Evolutionary conservation across 2,113 vertebrate genomes (phyloP), one percentile per base, ranked within the genome.

Genomic region (Athene cunicularia): DNA sequence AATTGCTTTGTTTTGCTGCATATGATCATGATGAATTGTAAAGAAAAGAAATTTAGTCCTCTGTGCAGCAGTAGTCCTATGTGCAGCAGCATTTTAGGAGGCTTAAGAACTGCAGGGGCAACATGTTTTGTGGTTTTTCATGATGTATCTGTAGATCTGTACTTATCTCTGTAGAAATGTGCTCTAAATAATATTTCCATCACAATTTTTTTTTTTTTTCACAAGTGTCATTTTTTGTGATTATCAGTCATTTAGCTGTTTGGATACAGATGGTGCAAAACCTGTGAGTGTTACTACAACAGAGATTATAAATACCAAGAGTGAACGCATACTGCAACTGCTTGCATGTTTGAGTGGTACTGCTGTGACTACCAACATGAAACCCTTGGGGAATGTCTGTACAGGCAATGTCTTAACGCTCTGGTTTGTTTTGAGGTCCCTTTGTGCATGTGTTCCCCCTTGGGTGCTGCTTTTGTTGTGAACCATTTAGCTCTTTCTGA

Each of bases 291-390:
- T 55, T 35, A 22, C 39, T 60, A 6, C 28, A 72, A 19, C 12
- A n/a, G 62, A 43, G 17, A 6, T 6, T 35, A 35, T 18, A 47
- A 58, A 43, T 21, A 17, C 10, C 23, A 30, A 5, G 30, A 12
- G 20, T 5, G 22, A 68, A 37, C 3, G 13, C 7, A 9, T 4
- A 3, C 20, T 37, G 43, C 49, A 39, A 14, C 32, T 63, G 21
- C n/a, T n/a, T 21, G 9, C 5, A 0, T 22, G 23, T 56, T 41
- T 35, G n/a, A 22, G 24, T 3, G 1, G 33, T 50, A 5, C 6
- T 67, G 45, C 32, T 26, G 50, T 53, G 62, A 20, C 43, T 66
- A 5, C 11, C 12, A 50, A 8, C 20, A 5, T 6, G 2, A 62
- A 82, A 32, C 30, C 23, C 26, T 5, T 9, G 8, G 12, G n/a